These are phyloP conservation scores for Pituophis catenifer DNA, from an alignment of 2,113 vertebrate species.

Conservation along the genomic window DNA sequence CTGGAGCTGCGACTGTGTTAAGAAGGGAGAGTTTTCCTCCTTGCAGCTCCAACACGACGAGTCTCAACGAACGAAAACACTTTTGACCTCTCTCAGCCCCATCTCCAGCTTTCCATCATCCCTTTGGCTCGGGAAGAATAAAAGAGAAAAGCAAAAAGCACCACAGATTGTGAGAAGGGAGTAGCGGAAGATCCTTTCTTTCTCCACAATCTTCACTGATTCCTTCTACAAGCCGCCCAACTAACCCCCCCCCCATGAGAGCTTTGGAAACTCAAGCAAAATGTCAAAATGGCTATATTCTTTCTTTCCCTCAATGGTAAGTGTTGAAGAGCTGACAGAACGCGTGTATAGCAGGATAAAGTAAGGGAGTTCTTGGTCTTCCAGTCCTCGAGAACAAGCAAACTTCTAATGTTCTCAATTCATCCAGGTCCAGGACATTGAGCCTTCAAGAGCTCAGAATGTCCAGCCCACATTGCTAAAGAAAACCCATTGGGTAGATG, in stretches of 20 bases:
- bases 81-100: not conserved
- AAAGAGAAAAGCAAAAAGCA: not conserved
- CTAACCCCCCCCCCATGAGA: not conserved
- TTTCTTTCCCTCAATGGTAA: not conserved
- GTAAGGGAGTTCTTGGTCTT: not conserved
- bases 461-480: not conserved
- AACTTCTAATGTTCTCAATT: not conserved
- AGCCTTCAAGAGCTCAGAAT: not conserved
- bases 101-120: not conserved
- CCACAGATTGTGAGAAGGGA: not conserved
- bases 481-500: not conserved
- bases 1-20: not conserved
- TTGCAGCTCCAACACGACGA: no score
- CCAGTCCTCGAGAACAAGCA: not conserved
- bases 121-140: not conserved
- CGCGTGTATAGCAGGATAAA: not conserved
- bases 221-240: not conserved
- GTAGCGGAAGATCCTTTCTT: not conserved
- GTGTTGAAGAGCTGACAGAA: not conserved
- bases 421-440: not conserved
- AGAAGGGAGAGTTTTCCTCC: not conserved
- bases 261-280: not conserved
- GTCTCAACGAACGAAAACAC: not conserved
- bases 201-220: not conserved
- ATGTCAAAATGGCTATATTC: not conserved